Conservation (phyloP, 35 echinoderm and acorn worm genomes). For the Apostichopus parvimensis region DNA sequence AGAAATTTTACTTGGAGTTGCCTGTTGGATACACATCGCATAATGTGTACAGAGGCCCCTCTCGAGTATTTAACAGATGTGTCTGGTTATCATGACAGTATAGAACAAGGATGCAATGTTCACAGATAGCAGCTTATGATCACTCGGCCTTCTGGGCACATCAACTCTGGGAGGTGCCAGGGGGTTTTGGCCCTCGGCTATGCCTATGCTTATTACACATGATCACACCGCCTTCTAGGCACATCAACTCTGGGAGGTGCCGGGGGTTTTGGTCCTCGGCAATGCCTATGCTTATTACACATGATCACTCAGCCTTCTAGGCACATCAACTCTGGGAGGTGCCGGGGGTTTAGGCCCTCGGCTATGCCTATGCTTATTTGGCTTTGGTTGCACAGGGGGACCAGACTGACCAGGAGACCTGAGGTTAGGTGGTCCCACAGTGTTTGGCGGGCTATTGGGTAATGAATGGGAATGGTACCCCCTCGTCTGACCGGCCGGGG, state of each 20-base stretch:
- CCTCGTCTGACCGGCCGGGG: background rate
- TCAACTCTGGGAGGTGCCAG: slow-evolving; percentile 31
- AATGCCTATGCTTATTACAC: slow-evolving; percentile 21
- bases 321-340: slow-evolving; percentile 24
- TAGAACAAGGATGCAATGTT: too few species aligned
- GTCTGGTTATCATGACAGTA: too few species aligned
- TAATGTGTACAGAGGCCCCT: too few species aligned
- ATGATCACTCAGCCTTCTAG: slow-evolving; percentile 36
- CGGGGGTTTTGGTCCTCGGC: background rate
- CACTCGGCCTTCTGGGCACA: background rate
- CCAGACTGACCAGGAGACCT: background rate
- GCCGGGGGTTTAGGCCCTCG: slow-evolving; percentile 14
- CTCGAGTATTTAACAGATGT: too few species aligned
- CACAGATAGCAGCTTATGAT: too few species aligned
- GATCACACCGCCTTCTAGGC: slow-evolving; percentile 23
- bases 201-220: slow-evolving; percentile 39
- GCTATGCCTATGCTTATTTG: slow-evolving; percentile 38
- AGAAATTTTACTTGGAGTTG: too few species aligned
- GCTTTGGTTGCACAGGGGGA: slow-evolving; percentile 26
- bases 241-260: slow-evolving; percentile 35
- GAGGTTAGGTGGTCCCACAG: slow-evolving; percentile 18
- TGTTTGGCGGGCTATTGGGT: slow-evolving; percentile 11
- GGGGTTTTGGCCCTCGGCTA: background rate
- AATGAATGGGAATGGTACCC: background rate
- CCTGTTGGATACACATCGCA: too few species aligned